Evolutionary conservation across 2,888 invertebrate genomes (phyloP), one percentile per base, ranked within the genome.

Genomic region (Scaptodrosophila latifasciaeformis): DNA sequence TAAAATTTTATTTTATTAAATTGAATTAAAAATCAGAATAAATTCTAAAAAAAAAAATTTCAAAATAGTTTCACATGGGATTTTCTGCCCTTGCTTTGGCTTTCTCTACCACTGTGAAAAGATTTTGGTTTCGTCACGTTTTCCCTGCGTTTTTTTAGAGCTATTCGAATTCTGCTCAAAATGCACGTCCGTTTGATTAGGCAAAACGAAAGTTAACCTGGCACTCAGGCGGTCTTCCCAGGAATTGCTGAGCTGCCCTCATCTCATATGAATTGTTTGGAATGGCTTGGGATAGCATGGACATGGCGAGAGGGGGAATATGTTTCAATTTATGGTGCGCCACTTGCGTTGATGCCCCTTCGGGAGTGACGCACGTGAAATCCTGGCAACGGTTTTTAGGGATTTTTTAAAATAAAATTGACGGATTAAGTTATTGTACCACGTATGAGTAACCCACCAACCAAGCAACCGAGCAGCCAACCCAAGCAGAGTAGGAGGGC

Each of bases 351-450:
- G 24, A 5, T 24, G 24, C 24, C 24, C n/a, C n/a, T n/a, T n/a
- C n/a, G n/a, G 42, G 43, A 46, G 31, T 58, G 49, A 27, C 50
- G 54, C 56, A 65, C 61, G 66, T 66, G 62, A 67, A 79, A 71
- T 81, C 67, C 72, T 42, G 51, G 49, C 54, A 74, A 70, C 80
- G 78, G 49, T 74, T 75, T 39, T 75, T 67, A 63, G 75, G 72
- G 79, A 76, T 74, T 68, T 80, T 66, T 65, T 65, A 67, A 71
- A 79, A 79, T 74, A 80, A 78, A 81, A 80, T 82, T 80, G 81
- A 82, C 80, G 82, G 83, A 82, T 83, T 82, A 82, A 82, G 82
- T 82, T 83, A 76, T 81, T 82, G 81, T 68, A 64, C 63, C 53
- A 62, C 58, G 66, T 45, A 54, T 60, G 54, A 45, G 54, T 55